phyloP scores from a whole-genome alignment of 2,113 vertebrate genomes.

The Daphoenositta chrysoptera region DNA sequence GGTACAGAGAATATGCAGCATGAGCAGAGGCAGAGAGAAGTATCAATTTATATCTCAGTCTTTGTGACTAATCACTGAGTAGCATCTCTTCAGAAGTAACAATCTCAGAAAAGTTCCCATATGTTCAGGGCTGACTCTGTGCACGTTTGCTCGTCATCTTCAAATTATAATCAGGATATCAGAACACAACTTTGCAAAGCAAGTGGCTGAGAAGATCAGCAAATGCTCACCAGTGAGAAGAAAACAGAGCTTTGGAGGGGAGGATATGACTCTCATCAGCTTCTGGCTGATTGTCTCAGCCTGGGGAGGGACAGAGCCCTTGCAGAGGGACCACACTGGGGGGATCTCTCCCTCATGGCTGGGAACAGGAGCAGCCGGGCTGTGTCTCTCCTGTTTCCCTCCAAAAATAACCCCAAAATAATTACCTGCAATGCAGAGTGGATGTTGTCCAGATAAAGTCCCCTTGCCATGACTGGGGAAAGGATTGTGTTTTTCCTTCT shows the following conservation, averaged over 20 bases:
- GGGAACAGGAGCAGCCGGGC: not conserved
- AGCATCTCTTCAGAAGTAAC: constrained; percentile 6
- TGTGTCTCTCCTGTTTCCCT: not conserved
- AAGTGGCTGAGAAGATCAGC: not conserved
- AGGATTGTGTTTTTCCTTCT: not conserved
- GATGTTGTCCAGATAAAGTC: not conserved
- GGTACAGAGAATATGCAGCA: not conserved
- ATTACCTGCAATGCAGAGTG: not conserved
- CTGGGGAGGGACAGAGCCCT: not conserved
- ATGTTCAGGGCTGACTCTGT: not conserved
- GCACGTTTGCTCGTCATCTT: not conserved
- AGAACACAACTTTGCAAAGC: not conserved
- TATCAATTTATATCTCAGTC: not conserved
- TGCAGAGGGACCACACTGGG: not conserved
- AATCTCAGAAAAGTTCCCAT: not conserved
- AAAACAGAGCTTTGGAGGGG: not conserved
- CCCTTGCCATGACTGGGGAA: not conserved
- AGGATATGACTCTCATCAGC: not conserved
- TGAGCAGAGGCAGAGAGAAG: not conserved
- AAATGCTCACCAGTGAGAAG: not conserved
- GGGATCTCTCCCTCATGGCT: not conserved
- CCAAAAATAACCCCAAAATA: not conserved
- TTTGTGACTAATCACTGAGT: not conserved
- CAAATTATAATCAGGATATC: constrained; percentile 2
- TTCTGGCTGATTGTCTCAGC: not conserved